Base-by-base conservation (phyloP, 2,888 invertebrate genomes). In the Melolontha melolontha region DNA sequence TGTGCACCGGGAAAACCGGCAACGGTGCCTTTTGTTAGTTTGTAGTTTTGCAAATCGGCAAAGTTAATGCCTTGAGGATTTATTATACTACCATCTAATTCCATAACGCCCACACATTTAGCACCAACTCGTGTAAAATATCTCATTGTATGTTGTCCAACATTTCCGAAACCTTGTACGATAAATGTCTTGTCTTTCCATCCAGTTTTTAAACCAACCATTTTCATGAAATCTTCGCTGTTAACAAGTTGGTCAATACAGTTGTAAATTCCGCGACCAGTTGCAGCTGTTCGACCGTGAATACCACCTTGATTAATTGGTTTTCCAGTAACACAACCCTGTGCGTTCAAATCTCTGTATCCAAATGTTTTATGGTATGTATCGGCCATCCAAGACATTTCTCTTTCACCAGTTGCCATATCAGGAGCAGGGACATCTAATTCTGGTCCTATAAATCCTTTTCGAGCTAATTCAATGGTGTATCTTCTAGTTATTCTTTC, bases 221-320 rank as follows among this genome's bases (percentile, higher is more conserved):
- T 84, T 72, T 88, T 86, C 92, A 92, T 92, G 84, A 90, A 92
- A 64, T 87, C 86, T 27, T 88, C 87, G 79, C 93, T 90, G 76
- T 90, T 87, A 70, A 93, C 85, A 80, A 92, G 93, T 79, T 88
- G 88, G 75, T 89, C 87, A 73, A 91, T 84, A 57, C 91, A 90
- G 82, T 92, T 90, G 84, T 88, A 93, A 62, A 91, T 88, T 70
- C 92, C 92, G 75, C 90, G 87, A 66, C 95, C 95, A 12, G 95
- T 95, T 10, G 95, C 95, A 68, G 93, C 92, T 34, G 91, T 89
- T 71, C 94, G 88, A 29, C 95, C 95, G 81, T 93, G 92, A 78
- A 95, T 94, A 72, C 94, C 94, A 71, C 94, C 95, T 78, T 93
- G 88, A 79, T 93, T 92, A 77, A 96, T 92, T 40, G 95, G 94